Evolutionary conservation across 2,113 vertebrate species (phyloP).

Genomic region (Montifringilla adamsi): DNA sequence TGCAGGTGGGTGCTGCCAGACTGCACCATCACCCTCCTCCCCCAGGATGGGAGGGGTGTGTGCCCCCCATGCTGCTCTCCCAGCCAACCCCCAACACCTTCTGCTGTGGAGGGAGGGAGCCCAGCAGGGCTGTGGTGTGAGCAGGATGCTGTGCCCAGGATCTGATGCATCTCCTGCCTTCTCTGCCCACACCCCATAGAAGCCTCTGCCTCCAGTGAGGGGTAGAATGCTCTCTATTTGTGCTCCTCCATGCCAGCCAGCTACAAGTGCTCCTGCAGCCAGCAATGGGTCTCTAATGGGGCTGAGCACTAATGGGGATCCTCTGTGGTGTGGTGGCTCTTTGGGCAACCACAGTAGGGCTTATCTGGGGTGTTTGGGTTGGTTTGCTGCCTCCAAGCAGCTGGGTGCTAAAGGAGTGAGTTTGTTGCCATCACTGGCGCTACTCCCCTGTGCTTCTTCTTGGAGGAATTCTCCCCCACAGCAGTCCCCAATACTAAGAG

Average conservation of each 20-base stretch:
- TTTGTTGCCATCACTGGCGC: background rate
- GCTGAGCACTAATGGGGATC: background rate
- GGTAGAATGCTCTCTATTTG: accelerated
- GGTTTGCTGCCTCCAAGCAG: background rate
- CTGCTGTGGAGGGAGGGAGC: background rate
- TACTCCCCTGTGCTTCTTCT: background rate
- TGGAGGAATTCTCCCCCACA: background rate
- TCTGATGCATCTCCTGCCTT: background rate
- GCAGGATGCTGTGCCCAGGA: background rate
- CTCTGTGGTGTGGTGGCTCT: background rate
- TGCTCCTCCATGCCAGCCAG: background rate
- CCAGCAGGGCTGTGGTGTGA: background rate
- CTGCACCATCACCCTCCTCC: background rate
- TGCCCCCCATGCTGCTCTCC: background rate
- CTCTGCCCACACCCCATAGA: accelerated
- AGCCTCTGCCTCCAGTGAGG: background rate
- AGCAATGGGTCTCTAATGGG: background rate
- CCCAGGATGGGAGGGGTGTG: accelerated
- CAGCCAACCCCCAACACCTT: background rate
- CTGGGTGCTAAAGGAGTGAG: background rate
- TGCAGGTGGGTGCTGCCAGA: background rate
- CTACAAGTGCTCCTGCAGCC: background rate
- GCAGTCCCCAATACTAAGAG: background rate
- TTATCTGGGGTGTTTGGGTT: accelerated
- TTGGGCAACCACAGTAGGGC: background rate